Evolutionary conservation across 2,888 invertebrate species (phyloP).

Genomic region (Colostygia pectinataria): DNA sequence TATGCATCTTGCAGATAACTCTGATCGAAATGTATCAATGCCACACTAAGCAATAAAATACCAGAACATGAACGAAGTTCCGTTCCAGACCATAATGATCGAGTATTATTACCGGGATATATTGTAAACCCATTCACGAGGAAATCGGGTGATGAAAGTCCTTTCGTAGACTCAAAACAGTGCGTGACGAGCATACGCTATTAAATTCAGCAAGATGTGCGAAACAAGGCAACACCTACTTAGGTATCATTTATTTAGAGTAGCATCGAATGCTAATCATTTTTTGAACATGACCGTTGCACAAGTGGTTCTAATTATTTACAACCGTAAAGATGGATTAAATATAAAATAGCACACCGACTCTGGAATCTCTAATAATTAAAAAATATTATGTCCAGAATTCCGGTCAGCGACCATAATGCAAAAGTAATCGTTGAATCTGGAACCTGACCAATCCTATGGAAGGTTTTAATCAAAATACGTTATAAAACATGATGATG

Average conservation of each 20-base stretch:
- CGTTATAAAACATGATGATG: constrained; percentile 42
- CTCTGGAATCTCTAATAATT: no score
- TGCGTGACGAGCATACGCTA: constrained; percentile 58
- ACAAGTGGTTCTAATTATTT: no score
- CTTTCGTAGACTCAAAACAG: constrained; percentile 58
- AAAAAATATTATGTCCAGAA: no score
- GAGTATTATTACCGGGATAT: constrained; percentile 55
- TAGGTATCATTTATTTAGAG: no score
- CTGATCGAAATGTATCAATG: constrained; percentile 34
- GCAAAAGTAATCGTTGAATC: neutral
- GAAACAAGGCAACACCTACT: neutral
- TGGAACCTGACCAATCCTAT: neutral
- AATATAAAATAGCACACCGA: no score
- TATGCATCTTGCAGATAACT: constrained; percentile 13
- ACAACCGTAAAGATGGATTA: no score
- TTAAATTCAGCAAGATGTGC: constrained; percentile 1
- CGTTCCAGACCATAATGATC: constrained; percentile 46
- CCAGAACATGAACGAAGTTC: constrained; percentile 29
- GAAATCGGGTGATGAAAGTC: constrained; percentile 61
- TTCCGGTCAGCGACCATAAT: no score
- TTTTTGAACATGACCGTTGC: no score
- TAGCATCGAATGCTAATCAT: no score
- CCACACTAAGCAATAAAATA: constrained; percentile 27
- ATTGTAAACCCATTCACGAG: constrained; percentile 58
- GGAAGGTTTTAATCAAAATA: constrained; percentile 7